phyloP scores from a whole-genome alignment of 1,140 invertebrate genomes.

The Gyrodactylus bullatarudis region DNA sequence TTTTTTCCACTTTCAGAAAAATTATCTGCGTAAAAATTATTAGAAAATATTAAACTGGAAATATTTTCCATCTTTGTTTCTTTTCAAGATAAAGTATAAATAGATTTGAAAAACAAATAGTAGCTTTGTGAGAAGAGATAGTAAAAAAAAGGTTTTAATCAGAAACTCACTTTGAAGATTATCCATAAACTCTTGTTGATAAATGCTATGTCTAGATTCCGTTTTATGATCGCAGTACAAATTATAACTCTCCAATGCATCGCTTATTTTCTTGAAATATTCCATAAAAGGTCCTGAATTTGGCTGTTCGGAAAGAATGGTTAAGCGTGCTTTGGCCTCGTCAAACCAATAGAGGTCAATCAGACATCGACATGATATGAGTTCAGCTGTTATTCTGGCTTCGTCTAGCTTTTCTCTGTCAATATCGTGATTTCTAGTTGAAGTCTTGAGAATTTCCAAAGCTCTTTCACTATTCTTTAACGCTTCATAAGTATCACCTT shows the following conservation, averaged over 20 bases:
- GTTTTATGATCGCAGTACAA: not conserved
- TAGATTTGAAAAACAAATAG: no score
- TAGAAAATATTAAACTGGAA: no score
- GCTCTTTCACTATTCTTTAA: not conserved
- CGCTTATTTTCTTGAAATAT: not conserved
- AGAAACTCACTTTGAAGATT: not conserved
- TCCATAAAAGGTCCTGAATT: not conserved
- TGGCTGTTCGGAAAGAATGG: not conserved
- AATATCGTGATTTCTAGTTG: not conserved
- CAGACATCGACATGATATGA: not conserved
- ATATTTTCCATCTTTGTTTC: no score
- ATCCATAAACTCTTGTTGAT: not conserved
- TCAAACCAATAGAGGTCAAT: not conserved
- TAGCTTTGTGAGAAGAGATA: no score
- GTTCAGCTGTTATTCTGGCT: no score
- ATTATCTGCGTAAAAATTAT: no score
- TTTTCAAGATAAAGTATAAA: no score
- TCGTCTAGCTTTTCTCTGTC: no score
- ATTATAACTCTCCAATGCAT: not conserved
- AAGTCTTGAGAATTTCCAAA: not conserved
- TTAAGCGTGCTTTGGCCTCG: not conserved
- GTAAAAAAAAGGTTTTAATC: not conserved
- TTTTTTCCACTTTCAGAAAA: no score
- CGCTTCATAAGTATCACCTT: not conserved
- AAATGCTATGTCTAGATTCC: not conserved